phyloP scores from a whole-genome alignment of 1,140 invertebrate species.

The Cepaea nemoralis region DNA sequence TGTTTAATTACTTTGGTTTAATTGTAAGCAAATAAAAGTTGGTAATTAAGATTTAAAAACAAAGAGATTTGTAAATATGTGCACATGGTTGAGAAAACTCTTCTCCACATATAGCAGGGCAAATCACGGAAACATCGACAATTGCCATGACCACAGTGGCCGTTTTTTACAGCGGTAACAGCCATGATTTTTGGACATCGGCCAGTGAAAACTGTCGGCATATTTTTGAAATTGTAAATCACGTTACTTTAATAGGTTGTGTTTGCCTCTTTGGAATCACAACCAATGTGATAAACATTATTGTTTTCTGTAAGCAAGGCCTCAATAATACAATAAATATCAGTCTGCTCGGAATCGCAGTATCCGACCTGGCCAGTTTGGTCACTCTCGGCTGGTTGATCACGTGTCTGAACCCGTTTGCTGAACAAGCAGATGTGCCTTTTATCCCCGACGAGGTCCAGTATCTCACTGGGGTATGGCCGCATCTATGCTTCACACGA shows the following conservation, averaged over 20 bases:
- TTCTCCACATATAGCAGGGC: too few relatives aligned
- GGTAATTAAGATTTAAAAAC: too few relatives aligned
- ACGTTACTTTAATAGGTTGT: background rate
- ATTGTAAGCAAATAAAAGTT: too few relatives aligned
- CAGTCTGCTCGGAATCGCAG: background rate
- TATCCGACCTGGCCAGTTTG: background rate
- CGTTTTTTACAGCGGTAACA: too few relatives aligned
- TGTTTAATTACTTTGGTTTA: too few relatives aligned
- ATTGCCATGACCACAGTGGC: too few relatives aligned
- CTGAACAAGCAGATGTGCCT: background rate
- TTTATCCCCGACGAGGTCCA: background rate
- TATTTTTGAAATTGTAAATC: too few relatives aligned
- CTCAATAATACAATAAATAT: conserved; percentile 5
- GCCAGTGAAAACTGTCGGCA: too few relatives aligned
- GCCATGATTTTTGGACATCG: too few relatives aligned
- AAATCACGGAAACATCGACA: too few relatives aligned
- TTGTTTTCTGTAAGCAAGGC: background rate
- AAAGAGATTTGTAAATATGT: too few relatives aligned
- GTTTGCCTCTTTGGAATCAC: background rate
- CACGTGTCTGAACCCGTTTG: background rate
- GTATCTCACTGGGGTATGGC: background rate
- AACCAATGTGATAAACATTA: background rate
- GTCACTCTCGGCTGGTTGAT: background rate
- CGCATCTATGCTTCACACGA: background rate
- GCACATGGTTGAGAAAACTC: too few relatives aligned